Evolutionary conservation across 1,140 invertebrate species (phyloP).

Genomic region (Brachionus koreanus): DNA sequence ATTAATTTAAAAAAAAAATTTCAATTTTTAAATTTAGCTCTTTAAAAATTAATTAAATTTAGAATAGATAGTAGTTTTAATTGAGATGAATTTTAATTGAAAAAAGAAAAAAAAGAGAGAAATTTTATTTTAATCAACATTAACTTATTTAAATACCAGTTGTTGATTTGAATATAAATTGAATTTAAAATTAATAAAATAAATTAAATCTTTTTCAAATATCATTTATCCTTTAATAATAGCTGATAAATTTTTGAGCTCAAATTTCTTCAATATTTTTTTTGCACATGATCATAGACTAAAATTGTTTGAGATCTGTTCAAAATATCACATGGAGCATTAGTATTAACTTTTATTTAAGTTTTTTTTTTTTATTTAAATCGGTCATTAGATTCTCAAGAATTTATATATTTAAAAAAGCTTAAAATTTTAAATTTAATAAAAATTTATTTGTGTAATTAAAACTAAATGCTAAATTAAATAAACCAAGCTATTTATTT

Average conservation of each 20-base stretch:
- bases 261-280: neutral
- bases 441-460: conserved; percentile 35
- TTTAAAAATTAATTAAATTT: neutral
- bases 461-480: conserved; percentile 39
- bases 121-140: no score
- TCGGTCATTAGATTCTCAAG: conserved; percentile 20
- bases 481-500: neutral
- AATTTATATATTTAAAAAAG: conserved; percentile 22
- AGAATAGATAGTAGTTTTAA: neutral
- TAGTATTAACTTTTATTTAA: neutral
- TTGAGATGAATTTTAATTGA: neutral
- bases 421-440: conserved; percentile 17
- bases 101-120: neutral
- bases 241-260: neutral
- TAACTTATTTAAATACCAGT: neutral
- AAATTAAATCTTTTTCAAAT: neutral
- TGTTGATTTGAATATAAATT: neutral
- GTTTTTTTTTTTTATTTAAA: neutral
- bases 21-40: neutral
- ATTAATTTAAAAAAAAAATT: no score
- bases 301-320: neutral
- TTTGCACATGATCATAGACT: neutral
- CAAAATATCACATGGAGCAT: neutral
- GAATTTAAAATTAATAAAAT: neutral
- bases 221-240: neutral